These are phyloP conservation scores for Malurus alboscapulatus DNA, from an alignment of 2,113 vertebrate species.

Conservation along the genomic window DNA sequence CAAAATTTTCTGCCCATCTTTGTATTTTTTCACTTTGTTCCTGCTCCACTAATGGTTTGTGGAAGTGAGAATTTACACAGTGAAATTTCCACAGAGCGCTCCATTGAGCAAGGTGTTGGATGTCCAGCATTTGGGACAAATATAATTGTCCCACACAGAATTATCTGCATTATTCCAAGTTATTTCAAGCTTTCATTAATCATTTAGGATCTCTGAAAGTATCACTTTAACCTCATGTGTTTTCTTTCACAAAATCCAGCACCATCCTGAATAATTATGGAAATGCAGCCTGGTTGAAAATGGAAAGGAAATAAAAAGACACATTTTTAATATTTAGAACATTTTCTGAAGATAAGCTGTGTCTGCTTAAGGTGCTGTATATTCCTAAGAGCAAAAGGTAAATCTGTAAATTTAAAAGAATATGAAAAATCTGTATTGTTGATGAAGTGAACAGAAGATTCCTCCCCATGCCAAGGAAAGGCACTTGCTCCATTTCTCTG, in stretches of 20 bases:
- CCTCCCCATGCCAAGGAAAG: background rate
- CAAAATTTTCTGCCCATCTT: background rate
- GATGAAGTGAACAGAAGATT: background rate
- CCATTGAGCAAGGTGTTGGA: rapidly evolving
- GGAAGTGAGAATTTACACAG: background rate
- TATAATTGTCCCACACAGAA: background rate
- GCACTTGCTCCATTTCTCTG: background rate
- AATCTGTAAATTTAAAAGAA: background rate
- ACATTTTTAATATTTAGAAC: rapidly evolving
- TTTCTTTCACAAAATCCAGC: background rate
- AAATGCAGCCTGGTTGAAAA: background rate
- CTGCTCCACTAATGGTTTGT: background rate
- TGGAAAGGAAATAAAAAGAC: too few relatives aligned
- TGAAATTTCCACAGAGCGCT: background rate
- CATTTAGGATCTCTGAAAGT: background rate
- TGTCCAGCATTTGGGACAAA: background rate
- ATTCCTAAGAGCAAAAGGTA: background rate
- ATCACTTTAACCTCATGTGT: background rate
- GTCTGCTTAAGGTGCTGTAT: background rate
- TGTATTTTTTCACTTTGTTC: background rate
- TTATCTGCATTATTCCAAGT: background rate
- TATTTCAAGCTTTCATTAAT: background rate
- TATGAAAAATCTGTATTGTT: background rate
- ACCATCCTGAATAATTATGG: background rate
- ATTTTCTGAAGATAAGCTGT: background rate